phyloP scores from a whole-genome alignment of 2,113 vertebrate genomes.

The Hylia prasina region DNA sequence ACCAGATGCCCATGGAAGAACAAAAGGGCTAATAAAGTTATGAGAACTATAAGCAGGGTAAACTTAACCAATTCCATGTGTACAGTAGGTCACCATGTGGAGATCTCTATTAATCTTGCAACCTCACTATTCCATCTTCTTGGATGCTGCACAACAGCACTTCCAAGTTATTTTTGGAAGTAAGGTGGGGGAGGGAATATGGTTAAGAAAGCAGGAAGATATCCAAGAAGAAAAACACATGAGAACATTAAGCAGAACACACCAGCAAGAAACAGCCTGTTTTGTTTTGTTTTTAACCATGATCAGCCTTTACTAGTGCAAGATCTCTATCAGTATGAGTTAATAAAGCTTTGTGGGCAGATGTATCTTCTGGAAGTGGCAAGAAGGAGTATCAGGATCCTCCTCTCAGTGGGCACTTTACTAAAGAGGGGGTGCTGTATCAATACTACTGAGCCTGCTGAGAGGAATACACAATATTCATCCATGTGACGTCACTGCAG shows the following conservation, averaged over 20 bases:
- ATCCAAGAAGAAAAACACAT: not conserved
- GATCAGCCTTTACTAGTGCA: not conserved
- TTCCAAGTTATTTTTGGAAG: conserved; percentile 34
- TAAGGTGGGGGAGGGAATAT: conserved; percentile 24
- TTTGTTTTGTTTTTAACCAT: not conserved
- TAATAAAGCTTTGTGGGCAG: not conserved
- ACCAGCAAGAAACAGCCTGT: not conserved
- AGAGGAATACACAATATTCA: not conserved
- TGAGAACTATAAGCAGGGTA: not conserved
- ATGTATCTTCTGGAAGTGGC: not conserved
- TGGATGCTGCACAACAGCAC: conserved; percentile 24
- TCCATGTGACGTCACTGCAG: not conserved
- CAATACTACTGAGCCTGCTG: not conserved
- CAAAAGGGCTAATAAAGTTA: conserved; percentile 5
- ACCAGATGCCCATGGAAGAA: conserved; percentile 1
- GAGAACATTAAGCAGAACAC: not conserved
- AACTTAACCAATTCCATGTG: conserved; percentile 10
- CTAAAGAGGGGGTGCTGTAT: not conserved
- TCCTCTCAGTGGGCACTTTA: not conserved
- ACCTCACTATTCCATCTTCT: not conserved
- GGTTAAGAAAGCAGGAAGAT: conserved; percentile 11
- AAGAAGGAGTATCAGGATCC: not conserved
- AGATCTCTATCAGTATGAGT: not conserved
- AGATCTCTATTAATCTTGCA: conserved; percentile 30
- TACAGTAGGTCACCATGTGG: conserved; percentile 37